Base-by-base conservation (phyloP, 92 coral and sea anemone species). In the Umimayanthus kanabou region DNA sequence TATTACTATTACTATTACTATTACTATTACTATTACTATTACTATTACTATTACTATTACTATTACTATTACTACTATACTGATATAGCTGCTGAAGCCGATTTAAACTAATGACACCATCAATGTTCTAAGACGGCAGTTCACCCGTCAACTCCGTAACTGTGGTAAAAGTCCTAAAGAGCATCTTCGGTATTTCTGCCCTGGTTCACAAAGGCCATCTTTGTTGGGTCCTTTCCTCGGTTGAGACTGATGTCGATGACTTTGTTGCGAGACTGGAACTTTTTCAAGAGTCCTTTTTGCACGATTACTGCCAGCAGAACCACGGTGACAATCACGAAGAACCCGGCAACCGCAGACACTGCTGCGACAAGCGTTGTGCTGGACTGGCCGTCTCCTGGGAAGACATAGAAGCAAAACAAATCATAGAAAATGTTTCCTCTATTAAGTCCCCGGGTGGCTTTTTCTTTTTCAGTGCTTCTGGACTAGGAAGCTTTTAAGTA, bases 211-310 rank as follows among this genome's bases (percentile, higher is more conserved):
- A 76, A 76, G 29, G 80, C 80, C 80, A 25, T 20, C 45, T 6
- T 50, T 75, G 79, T 40, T 6, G 7, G 8, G 9, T 76, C 80
- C n/a, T 42, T 76, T 76, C 80, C 53, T 76, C 23, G 4, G 57
- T 76, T 42, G 26, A 76, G 80, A 39, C 50, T 9, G 80, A 40
- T 76, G 23, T 76, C 53, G n/a, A 53, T 76, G 9, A 40, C 80
- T 76, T 28, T 76, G 80, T 40, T 76, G 80, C 80, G 80, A 42
- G 58, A 76, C 53, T 76, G 80, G 28, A 76, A 76, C 4, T 15
- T 22, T 11, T 8, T 76, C 47, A 53, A 53, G 23, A 76, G 26
- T 58, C 80, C 43, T 42, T 39, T 76, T 6, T 53, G 43, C 23
- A 76, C 10, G 58, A 76, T 40, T 40, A 76, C 5, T 43, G 47